Base-by-base conservation (phyloP, 35 echinoderm and acorn worm genomes). In the Heliocidaris erythrogramma region DNA sequence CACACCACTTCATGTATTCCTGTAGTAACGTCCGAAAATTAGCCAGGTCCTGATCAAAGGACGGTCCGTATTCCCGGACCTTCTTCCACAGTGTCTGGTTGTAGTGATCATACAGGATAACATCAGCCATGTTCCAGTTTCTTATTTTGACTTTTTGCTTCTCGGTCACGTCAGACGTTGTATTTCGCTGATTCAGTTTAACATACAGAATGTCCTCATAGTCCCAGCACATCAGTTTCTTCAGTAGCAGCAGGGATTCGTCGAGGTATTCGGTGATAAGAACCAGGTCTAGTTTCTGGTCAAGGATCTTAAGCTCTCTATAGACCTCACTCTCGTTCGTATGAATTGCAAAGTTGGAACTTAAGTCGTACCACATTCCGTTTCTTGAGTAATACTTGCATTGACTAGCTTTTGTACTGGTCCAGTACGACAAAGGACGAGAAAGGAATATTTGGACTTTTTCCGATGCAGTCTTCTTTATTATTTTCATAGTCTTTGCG, bases 221-320 rank as follows among this genome's bases (percentile, higher is more conserved):
- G 13, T 93, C 61, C 90, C 90, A 93, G 85, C 95, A 96, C 31
- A 96, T 47, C 9, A 96, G 47, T 93, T 96, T 96, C 32, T 59
- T 93, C n/a, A 96, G 48, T 18, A 96, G 49, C 21, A 96, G 47
- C 13, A 96, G 78, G 2, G 95, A 96, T 96, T 96, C 90, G 29
- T 96, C 91, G 18, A 93, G 93, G 21, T 96, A 96, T 30, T 96
- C 95, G 16, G 90, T 86, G 2, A 96, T 86, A 0, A 96, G 71
- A 21, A 96, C 95, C 31, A 96, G 84, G 31, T 92, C 90, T 4
- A 96, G 86, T 18, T 93, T 92, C 48, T 69, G 18, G 24, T 93
- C 90, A 2, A 96, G 35, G 78, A 48, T 85, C 60, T 86, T 30
- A 21, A 96, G 65, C 27, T 78, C 65, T 78, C 65, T 21, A 78